phyloP scores from a whole-genome alignment of 1,140 invertebrate genomes.

The Hesperophylax magnus region DNA sequence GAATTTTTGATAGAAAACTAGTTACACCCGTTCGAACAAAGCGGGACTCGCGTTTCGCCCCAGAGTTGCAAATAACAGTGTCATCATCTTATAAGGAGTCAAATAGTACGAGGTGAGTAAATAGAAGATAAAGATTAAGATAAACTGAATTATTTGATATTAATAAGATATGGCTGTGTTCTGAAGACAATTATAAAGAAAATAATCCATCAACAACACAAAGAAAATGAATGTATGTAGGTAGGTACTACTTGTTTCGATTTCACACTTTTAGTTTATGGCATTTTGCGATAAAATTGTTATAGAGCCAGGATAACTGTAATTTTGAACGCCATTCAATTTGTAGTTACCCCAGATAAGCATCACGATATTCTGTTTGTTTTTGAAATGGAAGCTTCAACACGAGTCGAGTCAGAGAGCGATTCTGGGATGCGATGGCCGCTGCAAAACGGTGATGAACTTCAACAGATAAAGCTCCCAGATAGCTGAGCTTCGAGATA shows the following conservation, averaged over 20 bases:
- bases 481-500: background rate
- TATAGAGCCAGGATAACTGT: constrained; percentile 13
- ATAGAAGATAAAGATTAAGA: too few relatives aligned
- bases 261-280: too few relatives aligned
- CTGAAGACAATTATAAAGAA: background rate
- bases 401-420: constrained; percentile 23
- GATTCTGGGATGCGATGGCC: constrained; percentile 30
- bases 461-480: constrained; percentile 16
- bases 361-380: constrained; percentile 25
- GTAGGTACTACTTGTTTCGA: too few relatives aligned
- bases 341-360: constrained; percentile 12
- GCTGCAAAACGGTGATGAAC: constrained; percentile 29
- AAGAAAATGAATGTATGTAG: background rate
- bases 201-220: background rate
- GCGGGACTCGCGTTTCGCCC: too few relatives aligned
- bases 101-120: too few relatives aligned
- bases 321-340: constrained; percentile 25
- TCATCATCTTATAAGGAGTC: too few relatives aligned
- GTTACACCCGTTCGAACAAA: too few relatives aligned
- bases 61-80: too few relatives aligned
- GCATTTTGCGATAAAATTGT: background rate
- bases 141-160: too few relatives aligned
- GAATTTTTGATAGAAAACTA: too few relatives aligned
- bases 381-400: constrained; percentile 28
- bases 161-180: background rate